These are phyloP conservation scores for Phylloscopus collybita DNA, from an alignment of 2,797 vertebrate species.

Conservation along the genomic window DNA sequence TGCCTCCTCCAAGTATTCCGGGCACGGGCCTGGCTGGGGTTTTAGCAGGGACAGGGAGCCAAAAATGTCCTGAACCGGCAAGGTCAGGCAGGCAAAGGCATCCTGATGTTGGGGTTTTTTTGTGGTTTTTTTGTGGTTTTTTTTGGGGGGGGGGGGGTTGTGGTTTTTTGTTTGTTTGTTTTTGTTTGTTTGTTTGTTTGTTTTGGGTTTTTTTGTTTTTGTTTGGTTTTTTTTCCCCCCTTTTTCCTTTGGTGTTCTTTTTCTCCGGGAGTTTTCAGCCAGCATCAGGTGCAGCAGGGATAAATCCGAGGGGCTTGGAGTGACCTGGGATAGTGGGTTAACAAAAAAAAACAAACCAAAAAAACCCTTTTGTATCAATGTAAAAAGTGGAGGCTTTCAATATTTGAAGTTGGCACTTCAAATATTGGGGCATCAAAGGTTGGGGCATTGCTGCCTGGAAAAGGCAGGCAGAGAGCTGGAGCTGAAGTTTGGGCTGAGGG, in stretches of 20 bases:
- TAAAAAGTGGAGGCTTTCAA: too few relatives aligned
- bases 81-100: rapidly evolving
- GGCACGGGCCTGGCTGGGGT: neutral
- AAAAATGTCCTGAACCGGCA: neutral
- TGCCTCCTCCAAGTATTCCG: neutral
- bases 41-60: neutral
- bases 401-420: neutral
- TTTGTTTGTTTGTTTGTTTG: too few relatives aligned
- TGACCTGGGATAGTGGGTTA: neutral
- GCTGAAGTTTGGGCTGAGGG: neutral
- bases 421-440: rapidly evolving
- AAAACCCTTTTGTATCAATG: too few relatives aligned
- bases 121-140: too few relatives aligned
- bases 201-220: too few relatives aligned
- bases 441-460: neutral
- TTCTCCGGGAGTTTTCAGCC: neutral
- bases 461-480: neutral
- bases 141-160: too few relatives aligned
- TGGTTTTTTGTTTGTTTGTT: too few relatives aligned
- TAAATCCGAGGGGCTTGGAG: neutral
- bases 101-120: neutral
- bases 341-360: neutral
- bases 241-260: neutral
- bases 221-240: too few relatives aligned
- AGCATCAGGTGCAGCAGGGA: neutral